phyloP scores from a whole-genome alignment of 2,888 invertebrate species.

The Zele albiditarsus region DNA sequence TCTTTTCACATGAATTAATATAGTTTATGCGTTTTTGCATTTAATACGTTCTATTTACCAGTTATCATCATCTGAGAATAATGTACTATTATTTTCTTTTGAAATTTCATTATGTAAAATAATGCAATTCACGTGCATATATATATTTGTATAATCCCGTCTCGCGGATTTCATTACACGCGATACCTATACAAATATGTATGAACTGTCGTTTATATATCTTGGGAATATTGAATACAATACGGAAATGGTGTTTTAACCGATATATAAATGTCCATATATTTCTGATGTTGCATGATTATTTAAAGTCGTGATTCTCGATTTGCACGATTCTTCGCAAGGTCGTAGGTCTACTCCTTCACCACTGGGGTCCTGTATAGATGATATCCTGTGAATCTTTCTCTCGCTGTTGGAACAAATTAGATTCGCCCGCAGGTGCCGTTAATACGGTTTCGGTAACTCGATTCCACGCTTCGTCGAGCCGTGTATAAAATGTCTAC shows the following conservation, averaged over 20 bases:
- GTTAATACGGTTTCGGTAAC: slow-evolving; percentile 55
- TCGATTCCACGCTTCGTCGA: slow-evolving; percentile 51
- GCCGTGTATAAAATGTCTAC: slow-evolving; percentile 42
- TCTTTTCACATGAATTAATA: no score
- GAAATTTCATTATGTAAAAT: no score
- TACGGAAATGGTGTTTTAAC: slow-evolving; percentile 5
- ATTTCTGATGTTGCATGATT: slow-evolving; percentile 22
- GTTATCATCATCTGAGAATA: no score
- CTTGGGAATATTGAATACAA: slow-evolving; percentile 9
- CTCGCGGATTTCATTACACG: neutral
- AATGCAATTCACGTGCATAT: no score
- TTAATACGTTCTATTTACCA: no score
- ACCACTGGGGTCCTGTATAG: slow-evolving; percentile 5
- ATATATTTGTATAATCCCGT: no score
- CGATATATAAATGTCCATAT: slow-evolving; percentile 30
- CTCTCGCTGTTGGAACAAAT: slow-evolving; percentile 46
- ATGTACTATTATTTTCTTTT: no score
- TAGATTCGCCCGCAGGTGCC: slow-evolving; percentile 54
- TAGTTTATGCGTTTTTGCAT: no score
- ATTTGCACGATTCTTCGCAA: slow-evolving; percentile 41
- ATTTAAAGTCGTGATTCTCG: slow-evolving; percentile 35
- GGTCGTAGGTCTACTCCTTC: slow-evolving; percentile 39
- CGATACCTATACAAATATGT: neutral
- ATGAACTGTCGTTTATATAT: neutral
- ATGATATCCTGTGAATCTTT: slow-evolving; percentile 37